Percentiles rank a stretch among this genome's conserved stretches.
Conservation (phyloP, 2,797 vertebrate genomes). For the Tragelaphus eurycerus region DNA sequence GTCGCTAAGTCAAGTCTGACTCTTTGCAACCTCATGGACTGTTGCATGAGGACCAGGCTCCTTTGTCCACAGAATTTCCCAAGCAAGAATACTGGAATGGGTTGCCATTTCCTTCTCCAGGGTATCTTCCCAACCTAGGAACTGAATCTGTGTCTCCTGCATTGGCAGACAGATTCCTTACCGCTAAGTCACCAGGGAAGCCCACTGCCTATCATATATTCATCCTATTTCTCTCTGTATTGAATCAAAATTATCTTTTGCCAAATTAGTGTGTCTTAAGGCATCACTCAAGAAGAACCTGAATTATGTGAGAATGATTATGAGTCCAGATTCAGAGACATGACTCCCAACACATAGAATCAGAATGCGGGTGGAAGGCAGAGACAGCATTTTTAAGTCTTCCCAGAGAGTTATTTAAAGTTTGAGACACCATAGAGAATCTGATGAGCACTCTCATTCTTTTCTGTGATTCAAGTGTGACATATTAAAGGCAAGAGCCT, state of each 20-base stretch:
- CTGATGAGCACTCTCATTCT: neutral
- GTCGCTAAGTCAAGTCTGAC: neutral
- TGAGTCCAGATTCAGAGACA: neutral
- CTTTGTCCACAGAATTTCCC: neutral
- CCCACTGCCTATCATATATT: neutral
- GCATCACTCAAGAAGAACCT: neutral
- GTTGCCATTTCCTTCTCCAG: neutral
- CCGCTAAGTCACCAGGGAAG: neutral
- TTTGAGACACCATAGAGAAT: neutral
- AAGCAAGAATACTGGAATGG: neutral
- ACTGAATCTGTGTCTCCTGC: neutral
- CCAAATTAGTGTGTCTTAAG: neutral
- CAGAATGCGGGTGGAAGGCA: fast-evolving
- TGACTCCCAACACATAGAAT: neutral
- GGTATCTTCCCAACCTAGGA: neutral
- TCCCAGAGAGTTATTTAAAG: neutral
- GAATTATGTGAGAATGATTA: neutral
- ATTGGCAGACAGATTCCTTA: neutral
- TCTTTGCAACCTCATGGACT: neutral
- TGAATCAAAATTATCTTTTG: neutral
- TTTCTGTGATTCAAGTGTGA: too few relatives aligned
- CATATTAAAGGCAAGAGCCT: fast-evolving
- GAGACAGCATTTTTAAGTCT: neutral
- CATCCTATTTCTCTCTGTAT: neutral
- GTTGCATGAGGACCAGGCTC: neutral